phyloP scores from a whole-genome alignment of 2,113 vertebrate species.

The Nibea coibor region DNA sequence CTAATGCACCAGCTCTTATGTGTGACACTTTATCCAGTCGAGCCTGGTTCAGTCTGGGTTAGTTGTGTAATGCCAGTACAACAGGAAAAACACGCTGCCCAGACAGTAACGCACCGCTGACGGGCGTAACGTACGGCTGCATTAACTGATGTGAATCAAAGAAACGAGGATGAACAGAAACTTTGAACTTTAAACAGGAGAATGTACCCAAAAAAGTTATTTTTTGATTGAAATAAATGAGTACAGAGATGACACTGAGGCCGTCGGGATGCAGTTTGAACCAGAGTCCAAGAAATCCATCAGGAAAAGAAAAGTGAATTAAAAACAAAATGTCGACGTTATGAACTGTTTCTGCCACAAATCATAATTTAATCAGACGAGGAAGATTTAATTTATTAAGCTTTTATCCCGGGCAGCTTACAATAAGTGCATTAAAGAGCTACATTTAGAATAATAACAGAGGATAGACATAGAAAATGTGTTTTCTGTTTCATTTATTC shows the following conservation, averaged over 20 bases:
- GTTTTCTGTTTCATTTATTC: not conserved
- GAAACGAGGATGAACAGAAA: conserved; percentile 15
- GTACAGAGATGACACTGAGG: not conserved
- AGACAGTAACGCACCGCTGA: not conserved
- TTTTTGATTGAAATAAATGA: not conserved
- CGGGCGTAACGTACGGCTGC: not conserved
- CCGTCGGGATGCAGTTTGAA: not conserved
- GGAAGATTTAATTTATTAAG: not conserved
- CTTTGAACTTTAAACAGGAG: no score
- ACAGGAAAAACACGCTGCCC: conserved; percentile 48
- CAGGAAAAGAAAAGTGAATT: not conserved
- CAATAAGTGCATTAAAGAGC: not conserved
- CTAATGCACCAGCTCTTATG: not conserved
- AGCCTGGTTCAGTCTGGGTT: not conserved
- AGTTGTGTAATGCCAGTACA: not conserved
- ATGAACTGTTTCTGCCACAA: not conserved
- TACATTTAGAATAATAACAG: no score
- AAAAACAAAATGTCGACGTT: not conserved
- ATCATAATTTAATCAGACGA: not conserved
- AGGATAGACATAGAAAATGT: not conserved
- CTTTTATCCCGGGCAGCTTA: not conserved
- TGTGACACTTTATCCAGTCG: not conserved
- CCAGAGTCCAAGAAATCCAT: not conserved
- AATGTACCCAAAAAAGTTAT: no score
- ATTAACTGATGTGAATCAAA: no score